These are phyloP conservation scores for Drosophila yooni DNA, from an alignment of 2,888 invertebrate species.

Conservation along the genomic window DNA sequence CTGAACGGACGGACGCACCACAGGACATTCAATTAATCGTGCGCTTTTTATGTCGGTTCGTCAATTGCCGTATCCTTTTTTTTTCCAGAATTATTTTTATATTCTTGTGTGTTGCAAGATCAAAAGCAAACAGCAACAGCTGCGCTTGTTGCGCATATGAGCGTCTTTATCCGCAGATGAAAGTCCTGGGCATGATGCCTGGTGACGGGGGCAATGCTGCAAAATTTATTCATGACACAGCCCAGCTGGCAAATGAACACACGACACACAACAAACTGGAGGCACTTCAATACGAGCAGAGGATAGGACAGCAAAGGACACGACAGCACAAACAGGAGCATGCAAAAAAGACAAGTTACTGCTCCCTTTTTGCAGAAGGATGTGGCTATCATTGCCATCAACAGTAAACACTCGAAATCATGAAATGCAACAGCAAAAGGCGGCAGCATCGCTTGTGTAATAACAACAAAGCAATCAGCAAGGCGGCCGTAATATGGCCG, in stretches of 20 bases:
- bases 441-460: constrained; percentile 11
- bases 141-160: constrained; percentile 30
- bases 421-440: constrained; percentile 51
- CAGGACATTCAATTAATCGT: constrained; percentile 2
- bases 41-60: not conserved
- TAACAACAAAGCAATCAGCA: constrained; percentile 18
- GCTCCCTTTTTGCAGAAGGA: not conserved
- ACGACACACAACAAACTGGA: constrained; percentile 10
- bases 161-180: constrained; percentile 21
- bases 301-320: constrained; percentile 7
- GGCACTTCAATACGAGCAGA: not conserved
- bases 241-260: constrained; percentile 55
- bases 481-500: not conserved
- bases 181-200: not conserved
- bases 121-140: constrained; percentile 4
- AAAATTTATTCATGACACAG: constrained; percentile 9
- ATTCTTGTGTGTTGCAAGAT: not conserved
- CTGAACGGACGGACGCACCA: not conserved
- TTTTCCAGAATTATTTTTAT: not conserved
- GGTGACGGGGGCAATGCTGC: not conserved
- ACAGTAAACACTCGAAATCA: constrained; percentile 67
- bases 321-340: constrained; percentile 32
- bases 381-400: constrained; percentile 17
- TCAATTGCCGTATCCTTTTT: not conserved
- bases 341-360: not conserved